phyloP scores from a whole-genome alignment of 2,888 invertebrate genomes.

The Homarus gammarus region DNA sequence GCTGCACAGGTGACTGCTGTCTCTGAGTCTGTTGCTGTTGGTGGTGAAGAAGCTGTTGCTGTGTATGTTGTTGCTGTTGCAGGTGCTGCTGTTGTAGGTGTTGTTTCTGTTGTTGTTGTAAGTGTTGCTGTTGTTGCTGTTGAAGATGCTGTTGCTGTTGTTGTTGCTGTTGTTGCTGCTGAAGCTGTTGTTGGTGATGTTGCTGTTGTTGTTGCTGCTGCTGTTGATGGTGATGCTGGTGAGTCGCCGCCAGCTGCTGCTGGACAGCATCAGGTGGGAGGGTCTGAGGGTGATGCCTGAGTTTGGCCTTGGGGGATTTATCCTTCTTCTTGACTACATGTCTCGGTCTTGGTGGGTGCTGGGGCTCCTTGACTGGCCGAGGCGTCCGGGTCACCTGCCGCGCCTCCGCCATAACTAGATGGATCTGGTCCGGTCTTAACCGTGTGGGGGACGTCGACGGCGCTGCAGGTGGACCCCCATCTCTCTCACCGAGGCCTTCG shows the following conservation, averaged over 20 bases:
- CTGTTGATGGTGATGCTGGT: constrained; percentile 39
- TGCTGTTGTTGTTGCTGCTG: constrained; percentile 42
- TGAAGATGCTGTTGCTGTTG: constrained; percentile 32
- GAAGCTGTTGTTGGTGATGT: constrained; percentile 60
- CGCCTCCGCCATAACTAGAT: constrained; percentile 70
- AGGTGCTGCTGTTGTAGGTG: constrained; percentile 43
- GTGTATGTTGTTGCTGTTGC: constrained; percentile 31
- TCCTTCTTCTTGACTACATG: constrained; percentile 72
- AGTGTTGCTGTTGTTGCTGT: constrained; percentile 35
- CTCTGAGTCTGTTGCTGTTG: constrained; percentile 29
- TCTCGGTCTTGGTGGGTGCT: constrained; percentile 59
- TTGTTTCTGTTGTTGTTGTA: constrained; percentile 20
- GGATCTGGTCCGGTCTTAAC: constrained; percentile 71
- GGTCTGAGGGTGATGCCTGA: constrained; percentile 14
- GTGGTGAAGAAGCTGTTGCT: constrained; percentile 3
- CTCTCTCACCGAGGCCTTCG: constrained; percentile 37
- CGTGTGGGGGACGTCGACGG: constrained; percentile 70
- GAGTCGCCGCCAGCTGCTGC: constrained; percentile 30
- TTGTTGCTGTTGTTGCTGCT: constrained; percentile 38
- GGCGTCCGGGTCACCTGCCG: constrained; percentile 62
- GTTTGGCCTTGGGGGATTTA: constrained; percentile 68
- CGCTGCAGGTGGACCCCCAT: constrained; percentile 1
- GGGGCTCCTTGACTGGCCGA: constrained; percentile 60
- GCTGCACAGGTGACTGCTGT: constrained; percentile 46
- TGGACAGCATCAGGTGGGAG: constrained; percentile 12